Conservation (phyloP, 2,888 invertebrate species). For the Aspidiotus destructor region DNA sequence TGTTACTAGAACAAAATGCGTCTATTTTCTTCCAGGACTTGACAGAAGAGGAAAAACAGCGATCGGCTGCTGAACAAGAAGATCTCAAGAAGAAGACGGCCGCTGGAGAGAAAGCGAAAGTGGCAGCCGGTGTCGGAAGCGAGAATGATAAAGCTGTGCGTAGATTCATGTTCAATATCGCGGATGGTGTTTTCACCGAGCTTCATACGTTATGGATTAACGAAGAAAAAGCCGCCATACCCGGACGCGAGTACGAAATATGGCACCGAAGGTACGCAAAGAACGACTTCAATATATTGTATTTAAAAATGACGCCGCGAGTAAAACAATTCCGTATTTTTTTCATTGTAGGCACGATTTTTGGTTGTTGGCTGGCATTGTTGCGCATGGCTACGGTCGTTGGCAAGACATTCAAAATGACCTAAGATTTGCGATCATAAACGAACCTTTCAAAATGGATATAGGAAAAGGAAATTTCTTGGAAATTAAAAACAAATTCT, state of each 20-base stretch:
- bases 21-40: too few relatives aligned
- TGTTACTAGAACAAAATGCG: too few relatives aligned
- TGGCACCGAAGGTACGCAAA: conserved; percentile 74
- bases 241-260: conserved; percentile 94
- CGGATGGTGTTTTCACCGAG: conserved; percentile 99
- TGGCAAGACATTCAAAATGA: conserved; percentile 99
- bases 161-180: conserved; percentile 99
- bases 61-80: conserved; percentile 39
- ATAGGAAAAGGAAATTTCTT: conserved; percentile 97
- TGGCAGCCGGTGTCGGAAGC: conserved; percentile 34
- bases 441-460: conserved; percentile 99
- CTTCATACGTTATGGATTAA: conserved; percentile 97
- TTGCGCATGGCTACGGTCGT: conserved; percentile 96
- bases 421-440: conserved; percentile 91
- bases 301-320: too few relatives aligned
- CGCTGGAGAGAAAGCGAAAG: conserved; percentile 35
- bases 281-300: too few relatives aligned
- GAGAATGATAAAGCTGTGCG: conserved; percentile 45
- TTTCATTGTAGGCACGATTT: conserved; percentile 67
- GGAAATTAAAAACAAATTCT: conserved; percentile 98
- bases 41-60: too few relatives aligned
- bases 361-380: conserved; percentile 97
- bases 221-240: conserved; percentile 91
- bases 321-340: not conserved
- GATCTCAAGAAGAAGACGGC: conserved; percentile 45